Percentiles rank a stretch among this genome's conserved stretches.
phyloP scores from a whole-genome alignment of 2,888 invertebrate species.

The Lasius platythorax region DNA sequence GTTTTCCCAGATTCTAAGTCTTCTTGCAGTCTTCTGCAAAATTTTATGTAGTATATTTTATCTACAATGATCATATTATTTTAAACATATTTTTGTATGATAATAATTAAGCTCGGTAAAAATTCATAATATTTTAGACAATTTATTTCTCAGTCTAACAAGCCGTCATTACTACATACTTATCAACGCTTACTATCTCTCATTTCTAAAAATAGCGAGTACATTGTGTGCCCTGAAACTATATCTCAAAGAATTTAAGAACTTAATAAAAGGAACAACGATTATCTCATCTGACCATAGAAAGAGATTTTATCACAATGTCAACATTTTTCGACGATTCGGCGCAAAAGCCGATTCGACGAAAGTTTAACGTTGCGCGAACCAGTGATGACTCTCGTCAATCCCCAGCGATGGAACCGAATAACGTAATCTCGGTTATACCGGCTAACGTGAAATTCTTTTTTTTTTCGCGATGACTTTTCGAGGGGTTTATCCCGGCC shows the following conservation, averaged over 20 bases:
- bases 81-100: background rate
- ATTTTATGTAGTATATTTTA: slow-evolving; percentile 9
- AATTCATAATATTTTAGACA: background rate
- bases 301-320: slow-evolving; percentile 16
- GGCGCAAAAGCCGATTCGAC: slow-evolving; percentile 19
- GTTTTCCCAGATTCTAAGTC: background rate
- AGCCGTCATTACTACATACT: background rate
- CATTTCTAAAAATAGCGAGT: background rate
- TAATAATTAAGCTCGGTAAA: background rate
- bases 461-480: slow-evolving; percentile 28
- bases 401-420: background rate
- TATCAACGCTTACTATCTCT: background rate
- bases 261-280: background rate
- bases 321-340: slow-evolving; percentile 9
- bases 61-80: slow-evolving; percentile 11
- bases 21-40: background rate
- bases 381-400: background rate
- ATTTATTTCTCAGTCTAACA: background rate
- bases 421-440: slow-evolving; percentile 21
- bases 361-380: slow-evolving; percentile 26
- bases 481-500: slow-evolving; percentile 21
- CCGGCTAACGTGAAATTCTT: slow-evolving; percentile 16
- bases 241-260: background rate
- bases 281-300: background rate
- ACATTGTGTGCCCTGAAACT: background rate